Percentiles rank a stretch among this genome's conserved stretches.
These are phyloP conservation scores for Trachurus trachurus DNA, from an alignment of 2,797 vertebrate species.

Conservation along the genomic window DNA sequence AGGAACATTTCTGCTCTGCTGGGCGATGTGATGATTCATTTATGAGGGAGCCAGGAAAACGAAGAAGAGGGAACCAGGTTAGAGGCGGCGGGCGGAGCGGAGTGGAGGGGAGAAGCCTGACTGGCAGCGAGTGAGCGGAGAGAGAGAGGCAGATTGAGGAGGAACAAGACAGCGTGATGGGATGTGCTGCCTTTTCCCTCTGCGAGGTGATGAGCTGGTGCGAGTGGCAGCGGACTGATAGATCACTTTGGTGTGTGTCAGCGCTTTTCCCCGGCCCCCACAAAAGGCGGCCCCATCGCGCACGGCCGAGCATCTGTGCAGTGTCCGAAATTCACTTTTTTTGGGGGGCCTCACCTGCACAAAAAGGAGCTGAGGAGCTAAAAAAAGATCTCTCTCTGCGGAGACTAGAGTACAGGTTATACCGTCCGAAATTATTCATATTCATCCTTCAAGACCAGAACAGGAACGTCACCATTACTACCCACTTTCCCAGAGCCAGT, in stretches of 20 bases:
- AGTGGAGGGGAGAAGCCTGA: constrained; percentile 50
- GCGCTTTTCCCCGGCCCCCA: constrained; percentile 54
- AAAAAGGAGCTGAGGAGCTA: constrained; percentile 35
- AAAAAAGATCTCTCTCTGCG: constrained; percentile 54
- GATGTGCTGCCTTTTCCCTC: constrained; percentile 38
- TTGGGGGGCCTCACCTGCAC: constrained; percentile 46
- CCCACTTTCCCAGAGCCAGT: not conserved
- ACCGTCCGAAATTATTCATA: constrained; percentile 44
- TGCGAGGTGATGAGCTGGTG: constrained; percentile 51
- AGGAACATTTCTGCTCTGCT: constrained; percentile 83
- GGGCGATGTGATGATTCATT: constrained; percentile 83
- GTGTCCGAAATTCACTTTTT: constrained; percentile 70
- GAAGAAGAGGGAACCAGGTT: constrained; percentile 46
- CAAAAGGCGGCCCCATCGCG: constrained; percentile 28
- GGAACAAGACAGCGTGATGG: constrained; percentile 56
- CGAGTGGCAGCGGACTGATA: constrained; percentile 52
- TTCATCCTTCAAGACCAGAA: constrained; percentile 16
- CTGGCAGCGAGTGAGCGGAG: constrained; percentile 19
- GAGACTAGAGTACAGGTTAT: constrained; percentile 45
- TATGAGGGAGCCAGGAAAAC: constrained; percentile 73
- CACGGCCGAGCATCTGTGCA: constrained; percentile 62
- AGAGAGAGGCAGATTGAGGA: constrained; percentile 56
- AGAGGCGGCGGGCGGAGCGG: constrained; percentile 52
- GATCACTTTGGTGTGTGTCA: constrained; percentile 71
- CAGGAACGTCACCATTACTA: not conserved